Evolutionary conservation across 2,113 vertebrate species (phyloP).

Genomic region (Callaeas wilsoni): DNA sequence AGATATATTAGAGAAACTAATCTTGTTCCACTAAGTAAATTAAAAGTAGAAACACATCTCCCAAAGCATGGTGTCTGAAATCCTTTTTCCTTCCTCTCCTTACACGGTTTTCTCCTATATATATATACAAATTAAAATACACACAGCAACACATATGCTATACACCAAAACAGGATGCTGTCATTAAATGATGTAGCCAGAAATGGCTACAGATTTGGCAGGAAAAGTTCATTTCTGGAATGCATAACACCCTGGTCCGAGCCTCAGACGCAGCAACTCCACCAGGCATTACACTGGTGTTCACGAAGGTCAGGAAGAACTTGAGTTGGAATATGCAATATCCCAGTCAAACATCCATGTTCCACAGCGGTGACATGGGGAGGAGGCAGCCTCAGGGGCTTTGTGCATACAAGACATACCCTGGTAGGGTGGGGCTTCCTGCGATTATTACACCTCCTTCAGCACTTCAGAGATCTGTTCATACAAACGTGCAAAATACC

Average conservation of each 20-base stretch:
- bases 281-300: accelerated
- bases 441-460: background rate
- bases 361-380: accelerated
- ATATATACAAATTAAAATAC: background rate
- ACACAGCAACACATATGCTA: background rate
- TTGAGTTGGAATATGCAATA: background rate
- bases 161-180: background rate
- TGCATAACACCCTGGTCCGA: background rate
- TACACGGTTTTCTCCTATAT: background rate
- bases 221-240: background rate
- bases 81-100: background rate
- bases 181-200: background rate
- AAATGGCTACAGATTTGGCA: background rate
- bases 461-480: background rate
- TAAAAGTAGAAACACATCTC: background rate
- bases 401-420: too few species aligned
- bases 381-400: background rate
- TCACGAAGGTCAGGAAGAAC: background rate
- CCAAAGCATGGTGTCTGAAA: background rate
- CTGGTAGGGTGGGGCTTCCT: background rate
- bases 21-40: background rate
- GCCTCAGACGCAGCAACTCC: too few species aligned
- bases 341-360: background rate
- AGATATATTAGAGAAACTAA: background rate
- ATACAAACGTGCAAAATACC: background rate